Evolutionary conservation across 1,140 invertebrate species (phyloP), one percentile per base, ranked within the genome.

Genomic region (Palaemon carinicauda): DNA sequence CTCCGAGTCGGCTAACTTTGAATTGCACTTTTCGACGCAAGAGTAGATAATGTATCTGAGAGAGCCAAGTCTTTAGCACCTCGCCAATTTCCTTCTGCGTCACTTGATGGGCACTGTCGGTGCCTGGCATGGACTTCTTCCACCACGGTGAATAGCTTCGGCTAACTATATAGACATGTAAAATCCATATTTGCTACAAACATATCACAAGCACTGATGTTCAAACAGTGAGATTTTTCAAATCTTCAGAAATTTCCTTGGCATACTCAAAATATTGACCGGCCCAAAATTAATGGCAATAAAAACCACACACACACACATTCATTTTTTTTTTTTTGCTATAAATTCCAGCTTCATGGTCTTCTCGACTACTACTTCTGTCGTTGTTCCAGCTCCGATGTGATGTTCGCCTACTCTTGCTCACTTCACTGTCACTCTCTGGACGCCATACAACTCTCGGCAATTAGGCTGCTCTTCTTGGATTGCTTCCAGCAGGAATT

Each of bases 21-120:
- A 86, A 86, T 86, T 86, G 84, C 84, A 86, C 84, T 86, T 86
- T 86, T 86, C 78, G 84, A 86, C 74, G 84, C 84, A 86, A 86
- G 77, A 86, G 84, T 86, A 80, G 74, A 86, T 86, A 86, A 51
- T 86, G 29, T 41, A 41, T 84, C 82, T 80, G 84, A 86, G 84
- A 86, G 84, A 77, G 60, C 80, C 53, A 54, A 86, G 84, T 80
- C 84, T 86, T 77, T 86, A 86, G 84, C 84, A 86, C 84, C 84
- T 86, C 84, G 80, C 84, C 84, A 79, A 86, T 80, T 80, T 73
- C 56, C 77, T 71, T 86, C 27, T 80, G 77, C 80, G 84, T 86
- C 77, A 79, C 77, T 86, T 80, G 77, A 77, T 86, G 78, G 84
- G 56, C 56, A 86, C 17, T 86, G 77, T 86, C 78, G 78, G 51